Conservation (phyloP, 2,797 vertebrate species). For the Microctenopoma stevenorrisi region DNA sequence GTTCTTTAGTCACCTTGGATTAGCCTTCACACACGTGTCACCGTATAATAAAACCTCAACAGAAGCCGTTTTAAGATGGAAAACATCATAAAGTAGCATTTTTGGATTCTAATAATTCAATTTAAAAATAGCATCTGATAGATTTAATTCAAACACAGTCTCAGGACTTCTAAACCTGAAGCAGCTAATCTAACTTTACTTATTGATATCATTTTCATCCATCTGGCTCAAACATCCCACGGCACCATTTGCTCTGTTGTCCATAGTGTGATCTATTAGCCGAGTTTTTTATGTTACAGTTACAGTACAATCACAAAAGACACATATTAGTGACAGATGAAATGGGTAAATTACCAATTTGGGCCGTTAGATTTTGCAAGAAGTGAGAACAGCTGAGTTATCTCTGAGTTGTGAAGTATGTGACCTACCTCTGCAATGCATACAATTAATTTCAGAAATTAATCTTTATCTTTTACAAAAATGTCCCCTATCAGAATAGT, state of each 20-base stretch:
- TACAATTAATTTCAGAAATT: constrained; percentile 8
- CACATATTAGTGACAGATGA: constrained; percentile 26
- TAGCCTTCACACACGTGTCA: constrained; percentile 31
- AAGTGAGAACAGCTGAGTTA: constrained; percentile 3
- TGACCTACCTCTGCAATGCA: background rate
- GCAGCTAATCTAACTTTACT: constrained; percentile 7
- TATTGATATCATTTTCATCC: background rate
- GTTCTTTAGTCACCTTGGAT: constrained; percentile 40
- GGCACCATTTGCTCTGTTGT: background rate
- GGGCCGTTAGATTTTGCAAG: constrained; percentile 16
- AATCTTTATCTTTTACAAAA: constrained; percentile 21
- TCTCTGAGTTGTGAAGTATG: background rate
- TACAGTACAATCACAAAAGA: constrained; percentile 18
- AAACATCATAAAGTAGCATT: constrained; percentile 1
- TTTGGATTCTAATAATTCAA: constrained; percentile 2
- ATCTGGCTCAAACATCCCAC: constrained; percentile 21
- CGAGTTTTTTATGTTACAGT: background rate
- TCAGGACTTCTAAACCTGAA: background rate
- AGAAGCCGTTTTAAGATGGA: background rate
- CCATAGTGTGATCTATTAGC: no score
- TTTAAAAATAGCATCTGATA: background rate
- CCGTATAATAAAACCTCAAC: background rate
- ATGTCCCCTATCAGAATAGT: background rate
- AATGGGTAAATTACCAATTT: constrained; percentile 3
- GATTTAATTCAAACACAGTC: background rate